phyloP scores from a whole-genome alignment of 2,888 invertebrate genomes.

The Cheiracanthium punctorium region DNA sequence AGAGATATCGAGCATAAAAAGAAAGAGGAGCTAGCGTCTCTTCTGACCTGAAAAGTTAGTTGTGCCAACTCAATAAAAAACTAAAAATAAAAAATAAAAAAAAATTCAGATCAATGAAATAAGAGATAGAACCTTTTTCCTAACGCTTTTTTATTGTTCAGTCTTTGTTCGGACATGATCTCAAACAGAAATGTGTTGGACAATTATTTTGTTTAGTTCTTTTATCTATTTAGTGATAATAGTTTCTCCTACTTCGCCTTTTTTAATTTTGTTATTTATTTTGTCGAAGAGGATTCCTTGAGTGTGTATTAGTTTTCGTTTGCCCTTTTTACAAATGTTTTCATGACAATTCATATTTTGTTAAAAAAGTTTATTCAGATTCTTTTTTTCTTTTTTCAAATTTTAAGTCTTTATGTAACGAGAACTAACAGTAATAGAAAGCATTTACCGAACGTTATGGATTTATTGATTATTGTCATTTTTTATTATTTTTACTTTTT shows the following conservation, averaged over 20 bases:
- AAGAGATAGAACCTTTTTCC: background rate
- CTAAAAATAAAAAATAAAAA: slow-evolving; percentile 22
- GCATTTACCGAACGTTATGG: too few relatives aligned
- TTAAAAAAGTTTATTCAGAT: too few relatives aligned
- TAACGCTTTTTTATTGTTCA: slow-evolving; percentile 51
- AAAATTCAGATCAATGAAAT: slow-evolving; percentile 4
- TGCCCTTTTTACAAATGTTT: background rate
- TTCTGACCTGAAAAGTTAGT: slow-evolving; percentile 38
- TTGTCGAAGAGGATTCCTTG: background rate
- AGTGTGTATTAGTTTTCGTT: background rate
- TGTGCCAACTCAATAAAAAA: slow-evolving; percentile 23
- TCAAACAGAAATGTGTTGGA: slow-evolving; percentile 58
- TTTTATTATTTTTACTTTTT: too few relatives aligned
- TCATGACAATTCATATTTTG: background rate
- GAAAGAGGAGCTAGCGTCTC: slow-evolving; percentile 32
- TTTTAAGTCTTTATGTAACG: too few relatives aligned
- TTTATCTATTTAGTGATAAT: slow-evolving; percentile 62
- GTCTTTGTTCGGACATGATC: slow-evolving; percentile 67
- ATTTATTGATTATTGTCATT: too few relatives aligned
- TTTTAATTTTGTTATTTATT: slow-evolving; percentile 1
- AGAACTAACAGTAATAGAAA: too few relatives aligned
- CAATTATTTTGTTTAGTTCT: slow-evolving; percentile 65
- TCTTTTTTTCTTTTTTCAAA: too few relatives aligned
- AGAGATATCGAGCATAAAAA: slow-evolving; percentile 44
- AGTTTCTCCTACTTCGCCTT: slow-evolving; percentile 26